phyloP scores from a whole-genome alignment of 1,140 invertebrate genomes.

The Adelges cooleyi region DNA sequence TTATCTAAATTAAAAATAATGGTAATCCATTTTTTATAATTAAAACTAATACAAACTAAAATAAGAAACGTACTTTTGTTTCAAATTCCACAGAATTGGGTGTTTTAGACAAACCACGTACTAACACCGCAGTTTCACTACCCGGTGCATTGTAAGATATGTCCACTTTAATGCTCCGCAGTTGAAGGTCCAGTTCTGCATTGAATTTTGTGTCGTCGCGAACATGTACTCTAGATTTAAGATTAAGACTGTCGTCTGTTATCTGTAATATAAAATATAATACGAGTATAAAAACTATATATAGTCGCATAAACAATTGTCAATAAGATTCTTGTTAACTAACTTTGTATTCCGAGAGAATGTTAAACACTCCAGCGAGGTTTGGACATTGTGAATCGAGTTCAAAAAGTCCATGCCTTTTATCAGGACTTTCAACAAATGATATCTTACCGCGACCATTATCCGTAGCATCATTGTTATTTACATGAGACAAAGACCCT shows the following conservation, averaged over 20 bases:
- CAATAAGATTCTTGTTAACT: not conserved
- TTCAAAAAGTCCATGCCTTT: not conserved
- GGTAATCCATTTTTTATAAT: not conserved
- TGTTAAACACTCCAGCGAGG: not conserved
- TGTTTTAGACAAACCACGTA: not conserved
- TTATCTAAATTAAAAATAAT: not conserved
- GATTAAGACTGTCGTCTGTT: not conserved
- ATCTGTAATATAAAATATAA: not conserved
- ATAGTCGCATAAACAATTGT: not conserved
- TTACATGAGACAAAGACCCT: not conserved
- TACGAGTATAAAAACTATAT: too few species aligned
- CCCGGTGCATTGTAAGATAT: not conserved
- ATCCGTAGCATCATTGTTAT: not conserved
- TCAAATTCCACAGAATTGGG: not conserved
- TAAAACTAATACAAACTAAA: not conserved
- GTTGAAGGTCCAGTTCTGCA: not conserved
- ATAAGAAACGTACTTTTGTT: not conserved
- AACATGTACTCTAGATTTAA: not conserved
- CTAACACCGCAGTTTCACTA: not conserved
- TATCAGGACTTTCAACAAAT: not conserved
- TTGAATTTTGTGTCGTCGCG: not conserved
- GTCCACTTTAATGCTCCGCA: not conserved
- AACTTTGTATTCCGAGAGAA: not conserved
- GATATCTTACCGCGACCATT: not conserved
- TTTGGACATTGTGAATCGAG: not conserved